Conservation (phyloP, 2,797 vertebrate genomes). For the Leuciscus waleckii region DNA sequence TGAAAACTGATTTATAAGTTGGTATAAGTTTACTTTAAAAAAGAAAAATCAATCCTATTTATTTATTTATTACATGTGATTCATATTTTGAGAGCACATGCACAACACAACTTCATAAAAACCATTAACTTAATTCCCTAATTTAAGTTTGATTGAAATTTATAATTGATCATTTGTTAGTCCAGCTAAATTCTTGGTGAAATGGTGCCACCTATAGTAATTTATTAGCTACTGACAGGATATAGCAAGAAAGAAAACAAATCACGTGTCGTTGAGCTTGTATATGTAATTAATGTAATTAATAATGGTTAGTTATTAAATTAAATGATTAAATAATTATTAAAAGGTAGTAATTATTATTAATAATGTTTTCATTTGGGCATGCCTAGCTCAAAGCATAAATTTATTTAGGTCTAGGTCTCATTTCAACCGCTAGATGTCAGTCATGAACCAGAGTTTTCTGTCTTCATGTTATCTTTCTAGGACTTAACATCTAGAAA, state of each 20-base stretch:
- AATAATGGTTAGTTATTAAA: neutral
- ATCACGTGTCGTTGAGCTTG: neutral
- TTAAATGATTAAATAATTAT: neutral
- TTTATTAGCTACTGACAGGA: neutral
- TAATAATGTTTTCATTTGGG: neutral
- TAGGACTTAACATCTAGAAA: neutral
- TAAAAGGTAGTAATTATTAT: neutral
- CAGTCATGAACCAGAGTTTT: constrained; percentile 26
- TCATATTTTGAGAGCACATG: neutral
- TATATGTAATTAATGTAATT: neutral
- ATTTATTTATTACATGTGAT: neutral
- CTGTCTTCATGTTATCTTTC: neutral
- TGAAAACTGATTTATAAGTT: neutral
- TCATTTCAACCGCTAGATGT: constrained; percentile 48
- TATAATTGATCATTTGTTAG: neutral
- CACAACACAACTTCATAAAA: neutral
- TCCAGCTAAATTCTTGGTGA: neutral
- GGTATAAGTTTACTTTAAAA: neutral
- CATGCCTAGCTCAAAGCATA: neutral
- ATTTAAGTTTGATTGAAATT: neutral
- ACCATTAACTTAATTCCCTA: neutral
- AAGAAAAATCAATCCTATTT: neutral
- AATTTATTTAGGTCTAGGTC: neutral
- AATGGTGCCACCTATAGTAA: constrained; percentile 7
- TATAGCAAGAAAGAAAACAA: neutral